Evolutionary conservation across 1,140 invertebrate genomes (phyloP).

Genomic region (Hycleus phaleratus): DNA sequence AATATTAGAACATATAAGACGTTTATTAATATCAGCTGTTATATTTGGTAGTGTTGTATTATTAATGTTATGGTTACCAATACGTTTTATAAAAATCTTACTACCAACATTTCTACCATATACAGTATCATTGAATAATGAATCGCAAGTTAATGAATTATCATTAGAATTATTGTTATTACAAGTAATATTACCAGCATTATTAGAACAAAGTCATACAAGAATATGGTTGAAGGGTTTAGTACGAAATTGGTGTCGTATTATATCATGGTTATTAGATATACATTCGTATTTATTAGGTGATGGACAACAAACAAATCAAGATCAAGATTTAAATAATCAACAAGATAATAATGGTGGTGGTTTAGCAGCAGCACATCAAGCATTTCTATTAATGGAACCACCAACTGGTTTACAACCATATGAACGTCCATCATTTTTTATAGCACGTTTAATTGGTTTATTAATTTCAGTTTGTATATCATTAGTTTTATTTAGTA

Average conservation of each 20-base stretch:
- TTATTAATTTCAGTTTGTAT: conserved; percentile 75
- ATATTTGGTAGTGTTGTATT: conserved; percentile 95
- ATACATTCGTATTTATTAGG: conserved; percentile 85
- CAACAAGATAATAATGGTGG: conserved; percentile 19
- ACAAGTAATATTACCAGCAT: conserved; percentile 92
- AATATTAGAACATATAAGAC: conserved; percentile 80
- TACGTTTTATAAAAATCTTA: conserved; percentile 74
- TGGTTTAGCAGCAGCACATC: conserved; percentile 73
- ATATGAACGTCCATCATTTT: conserved; percentile 77
- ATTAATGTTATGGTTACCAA: conserved; percentile 92
- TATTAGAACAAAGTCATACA: conserved; percentile 94
- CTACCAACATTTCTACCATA: conserved; percentile 91
- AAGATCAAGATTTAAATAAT: conserved; percentile 18
- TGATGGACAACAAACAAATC: conserved; percentile 45
- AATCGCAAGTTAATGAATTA: conserved; percentile 79
- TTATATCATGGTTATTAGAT: conserved; percentile 77
- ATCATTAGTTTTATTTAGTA: conserved; percentile 75
- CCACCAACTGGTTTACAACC: conserved; percentile 70
- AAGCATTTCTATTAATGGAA: conserved; percentile 71
- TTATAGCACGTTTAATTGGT: conserved; percentile 66
- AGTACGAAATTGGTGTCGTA: conserved; percentile 81
- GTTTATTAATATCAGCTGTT: conserved; percentile 86
- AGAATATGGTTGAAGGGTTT: conserved; percentile 85
- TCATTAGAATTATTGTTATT: conserved; percentile 88
- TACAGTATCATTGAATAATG: conserved; percentile 72